Evolutionary conservation across 2,797 vertebrate species (phyloP), one percentile per base, ranked within the genome.

Genomic region (Oophaga sylvatica): DNA sequence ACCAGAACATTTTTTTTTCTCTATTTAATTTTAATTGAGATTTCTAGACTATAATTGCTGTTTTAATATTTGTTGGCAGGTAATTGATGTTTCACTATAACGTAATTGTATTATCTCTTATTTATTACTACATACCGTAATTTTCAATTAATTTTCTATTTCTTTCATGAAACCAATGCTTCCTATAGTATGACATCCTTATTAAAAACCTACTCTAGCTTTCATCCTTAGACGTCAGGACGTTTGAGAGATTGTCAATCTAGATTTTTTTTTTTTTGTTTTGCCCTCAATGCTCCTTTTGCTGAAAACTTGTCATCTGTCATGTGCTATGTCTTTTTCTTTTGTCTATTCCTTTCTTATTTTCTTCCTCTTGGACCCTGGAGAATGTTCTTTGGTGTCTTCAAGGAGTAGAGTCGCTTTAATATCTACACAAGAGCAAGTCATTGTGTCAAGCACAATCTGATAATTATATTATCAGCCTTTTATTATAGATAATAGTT

Each of bases 301-400:
- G 76, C 41, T 7, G 63, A 80, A 56, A 59, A 80, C 63, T 26
- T 86, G 78, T 73, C 67, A 73, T 81, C 29, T 80, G 65, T 78
- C 31, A 80, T 80, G 13, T 20, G 35, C 29, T 57, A 79, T 79
- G 41, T 80, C 76, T 19, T 81, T 63, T 81, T 67, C 85, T 68
- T 73, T 56, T 59, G 78, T 16, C 84, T 60, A 16, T 80, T 15
- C 35, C 70, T 60, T 86, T 45, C 8, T 73, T 31, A 53, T 70
- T 31, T 22, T 31, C 19, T 57, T 35, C 57, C 73, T 67, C 71
- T 57, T 26, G 13, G 48, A 31, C 63, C 22, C 78, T 48, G 53
- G 78, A 68, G 76, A 45, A 60, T 29, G 67, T 60, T 75, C 16
- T 19, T 67, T 76, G 67, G 31, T 29, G 5, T 81, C 53, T 41